A percentile compares a stretch with the other conserved stretches of the same genome.
phyloP scores from a whole-genome alignment of 2,113 vertebrate genomes.

The Grammomys dolichurus region DNA sequence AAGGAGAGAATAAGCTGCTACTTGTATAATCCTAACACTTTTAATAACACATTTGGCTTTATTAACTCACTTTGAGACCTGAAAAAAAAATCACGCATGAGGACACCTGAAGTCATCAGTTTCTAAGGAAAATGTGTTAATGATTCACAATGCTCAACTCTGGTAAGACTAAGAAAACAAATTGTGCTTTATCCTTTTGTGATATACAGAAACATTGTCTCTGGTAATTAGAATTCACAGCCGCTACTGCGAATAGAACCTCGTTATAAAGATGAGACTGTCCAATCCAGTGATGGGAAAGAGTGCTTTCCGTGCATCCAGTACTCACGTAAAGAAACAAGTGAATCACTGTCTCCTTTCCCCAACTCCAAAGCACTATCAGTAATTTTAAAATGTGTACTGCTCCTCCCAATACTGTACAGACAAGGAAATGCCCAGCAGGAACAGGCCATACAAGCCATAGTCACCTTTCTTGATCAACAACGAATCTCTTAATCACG shows the following conservation, averaged over 20 bases:
- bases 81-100: neutral
- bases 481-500: neutral
- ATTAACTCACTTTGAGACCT: constrained; percentile 52
- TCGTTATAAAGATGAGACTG: neutral
- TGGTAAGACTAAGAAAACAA: constrained; percentile 8
- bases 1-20: constrained; percentile 53
- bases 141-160: constrained; percentile 34
- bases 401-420: neutral
- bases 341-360: neutral
- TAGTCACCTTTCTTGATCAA: neutral
- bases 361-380: neutral
- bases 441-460: neutral
- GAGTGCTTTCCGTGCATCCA: neutral
- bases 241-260: neutral
- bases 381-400: neutral
- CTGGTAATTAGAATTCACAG: neutral
- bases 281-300: neutral
- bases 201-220: neutral
- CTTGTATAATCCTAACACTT: constrained; percentile 57
- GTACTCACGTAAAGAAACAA: neutral
- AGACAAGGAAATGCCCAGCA: neutral
- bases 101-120: constrained; percentile 25
- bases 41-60: constrained; percentile 29
- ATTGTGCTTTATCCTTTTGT: neutral
- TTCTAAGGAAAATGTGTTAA: constrained; percentile 20